Base-by-base conservation (phyloP, 2,113 vertebrate genomes). In the Erinaceus europaeus region DNA sequence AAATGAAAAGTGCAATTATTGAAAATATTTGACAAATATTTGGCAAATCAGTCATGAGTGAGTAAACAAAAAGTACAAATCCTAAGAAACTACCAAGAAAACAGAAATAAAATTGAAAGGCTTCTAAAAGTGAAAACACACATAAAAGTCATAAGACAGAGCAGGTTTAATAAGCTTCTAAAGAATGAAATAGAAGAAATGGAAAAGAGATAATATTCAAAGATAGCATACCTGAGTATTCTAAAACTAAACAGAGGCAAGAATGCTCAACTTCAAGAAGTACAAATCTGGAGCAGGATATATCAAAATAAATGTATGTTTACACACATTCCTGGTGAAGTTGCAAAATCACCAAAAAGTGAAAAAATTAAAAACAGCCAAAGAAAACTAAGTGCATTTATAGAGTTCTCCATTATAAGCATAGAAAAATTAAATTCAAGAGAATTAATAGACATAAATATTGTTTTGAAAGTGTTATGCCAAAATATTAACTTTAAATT, bases 181-280 rank as follows among this genome's bases (percentile, higher is more conserved):
- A 73, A 61, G 27, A n/a, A 69, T 64, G 11, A 61, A 29, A 61
- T 86, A 38, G 69, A 81, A 55, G 48, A 87, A 92, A 72, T 53
- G 18, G 38, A 77, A 76, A 40, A 64, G 20, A 83, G 15, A 38
- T 0, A 72, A 12, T 38, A 72, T 42, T 86, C 18, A n/a, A 52
- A 48, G 18, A 32, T 2, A 59, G 29, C 69, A 38, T 32, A 50
- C 17, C 32, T 32, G 15, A 76, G 13, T 62, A 73, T 86, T 69
- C 55, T 52, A 76, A 57, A 74, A 40, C 84, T 57, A 46, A 89
- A 86, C 13, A 80, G 75, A 88, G 55, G 71, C 5, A 83, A 52
- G 29, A 81, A 25, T 44, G 73, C 2, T 36, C 50, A 84, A 14
- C 73, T 73, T 87, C 8, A 64, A 78, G 6, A 90, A 74, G 55